A percentile compares a stretch with the other conserved stretches of the same genome.
phyloP scores from a whole-genome alignment of 2,888 invertebrate genomes.

The Aproaerema taeniolella region DNA sequence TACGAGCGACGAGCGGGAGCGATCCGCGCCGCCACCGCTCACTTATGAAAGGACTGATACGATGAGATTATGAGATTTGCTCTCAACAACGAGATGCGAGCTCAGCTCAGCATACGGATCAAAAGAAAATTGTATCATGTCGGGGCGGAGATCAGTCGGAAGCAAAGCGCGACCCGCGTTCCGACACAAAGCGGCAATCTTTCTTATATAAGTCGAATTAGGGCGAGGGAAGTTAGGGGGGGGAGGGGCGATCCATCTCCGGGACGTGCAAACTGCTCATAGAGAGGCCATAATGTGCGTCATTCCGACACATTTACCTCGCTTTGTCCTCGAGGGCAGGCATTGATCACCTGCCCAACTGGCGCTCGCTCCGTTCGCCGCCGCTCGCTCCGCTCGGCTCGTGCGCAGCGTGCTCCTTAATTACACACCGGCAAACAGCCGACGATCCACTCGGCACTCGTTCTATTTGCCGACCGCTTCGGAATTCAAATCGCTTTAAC shows the following conservation, averaged over 20 bases:
- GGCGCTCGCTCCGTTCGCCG: neutral
- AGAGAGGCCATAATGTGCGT: neutral
- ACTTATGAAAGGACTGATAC: neutral
- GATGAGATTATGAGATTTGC: neutral
- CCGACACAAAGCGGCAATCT: neutral
- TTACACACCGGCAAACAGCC: neutral
- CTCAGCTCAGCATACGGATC: neutral
- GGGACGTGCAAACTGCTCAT: neutral
- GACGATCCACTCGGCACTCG: neutral
- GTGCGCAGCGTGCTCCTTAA: neutral
- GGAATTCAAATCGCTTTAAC: neutral
- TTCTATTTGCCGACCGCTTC: conserved; percentile 2
- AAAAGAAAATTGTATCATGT: neutral
- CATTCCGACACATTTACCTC: neutral
- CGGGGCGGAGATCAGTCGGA: neutral
- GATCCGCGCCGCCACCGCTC: neutral
- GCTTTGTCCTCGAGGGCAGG: neutral
- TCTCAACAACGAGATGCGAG: neutral
- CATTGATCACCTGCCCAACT: neutral
- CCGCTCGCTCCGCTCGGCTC: neutral
- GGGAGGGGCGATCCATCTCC: neutral
- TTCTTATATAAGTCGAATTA: neutral
- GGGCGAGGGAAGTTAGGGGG: too few species aligned
- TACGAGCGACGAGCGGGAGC: too few species aligned
- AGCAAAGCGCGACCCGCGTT: neutral